Conservation (phyloP, 1,140 invertebrate genomes). For the Neuroterus valhalla region DNA sequence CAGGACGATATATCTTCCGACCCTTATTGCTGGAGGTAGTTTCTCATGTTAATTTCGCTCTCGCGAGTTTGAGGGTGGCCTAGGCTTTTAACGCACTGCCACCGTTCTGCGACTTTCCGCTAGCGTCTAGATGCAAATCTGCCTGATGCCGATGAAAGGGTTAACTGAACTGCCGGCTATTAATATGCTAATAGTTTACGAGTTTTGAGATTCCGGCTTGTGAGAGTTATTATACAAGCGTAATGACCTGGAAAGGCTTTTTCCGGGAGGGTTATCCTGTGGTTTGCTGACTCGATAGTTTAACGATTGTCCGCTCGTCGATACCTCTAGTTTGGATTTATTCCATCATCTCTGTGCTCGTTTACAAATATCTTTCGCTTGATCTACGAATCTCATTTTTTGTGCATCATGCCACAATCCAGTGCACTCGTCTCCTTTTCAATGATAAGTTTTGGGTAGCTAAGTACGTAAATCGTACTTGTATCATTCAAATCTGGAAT, state of each 20-base stretch:
- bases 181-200: slow-evolving; percentile 77
- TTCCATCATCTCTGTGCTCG: too few species aligned
- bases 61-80: slow-evolving; percentile 68
- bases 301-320: not conserved
- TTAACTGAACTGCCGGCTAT: slow-evolving; percentile 75
- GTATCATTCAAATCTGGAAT: too few species aligned
- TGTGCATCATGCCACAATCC: too few species aligned
- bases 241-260: slow-evolving; percentile 76
- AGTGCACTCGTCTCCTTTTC: too few species aligned
- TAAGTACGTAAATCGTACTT: too few species aligned
- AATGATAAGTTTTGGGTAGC: too few species aligned
- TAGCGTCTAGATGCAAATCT: slow-evolving; percentile 72
- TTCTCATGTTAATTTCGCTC: slow-evolving; percentile 76
- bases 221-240: slow-evolving; percentile 72
- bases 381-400: too few species aligned
- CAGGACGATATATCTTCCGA: slow-evolving; percentile 72
- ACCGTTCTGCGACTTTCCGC: slow-evolving; percentile 60
- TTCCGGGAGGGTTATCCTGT: slow-evolving; percentile 72
- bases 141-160: slow-evolving; percentile 74
- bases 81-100: slow-evolving; percentile 75
- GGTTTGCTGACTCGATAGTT: slow-evolving; percentile 45
- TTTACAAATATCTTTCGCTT: too few species aligned
- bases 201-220: slow-evolving; percentile 74
- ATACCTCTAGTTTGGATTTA: too few species aligned
- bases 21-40: slow-evolving; percentile 75